A percentile compares a stretch with the other conserved stretches of the same genome.
Evolutionary conservation across 2,113 vertebrate species (phyloP).

Genomic region (Strix uralensis): DNA sequence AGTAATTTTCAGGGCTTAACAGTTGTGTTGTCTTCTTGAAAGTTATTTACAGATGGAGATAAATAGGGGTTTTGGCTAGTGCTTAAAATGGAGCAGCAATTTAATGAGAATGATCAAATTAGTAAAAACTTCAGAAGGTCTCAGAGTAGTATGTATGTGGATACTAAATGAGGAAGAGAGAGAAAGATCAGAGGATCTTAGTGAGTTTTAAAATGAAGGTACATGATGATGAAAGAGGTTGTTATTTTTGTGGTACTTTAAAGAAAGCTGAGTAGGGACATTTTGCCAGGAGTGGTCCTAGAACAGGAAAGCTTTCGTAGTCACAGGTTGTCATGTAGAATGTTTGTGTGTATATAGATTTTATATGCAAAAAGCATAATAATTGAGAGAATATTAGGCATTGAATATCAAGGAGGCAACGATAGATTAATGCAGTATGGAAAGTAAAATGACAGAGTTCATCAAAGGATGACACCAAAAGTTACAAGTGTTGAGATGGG

Average conservation of each 20-base stretch:
- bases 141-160: background rate
- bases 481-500: background rate
- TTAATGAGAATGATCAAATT: background rate
- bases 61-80: background rate
- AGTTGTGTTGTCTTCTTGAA: background rate
- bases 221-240: background rate
- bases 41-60: background rate
- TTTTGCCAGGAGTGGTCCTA: background rate
- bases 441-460: background rate
- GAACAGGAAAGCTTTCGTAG: background rate
- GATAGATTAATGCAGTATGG: background rate
- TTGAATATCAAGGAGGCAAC: background rate
- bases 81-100: background rate
- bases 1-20: background rate
- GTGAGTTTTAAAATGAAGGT: background rate
- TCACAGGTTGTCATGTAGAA: background rate
- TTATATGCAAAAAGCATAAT: background rate
- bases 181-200: background rate
- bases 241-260: background rate
- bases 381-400: background rate
- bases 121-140: background rate
- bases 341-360: background rate
- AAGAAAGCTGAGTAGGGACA: background rate
- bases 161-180: conserved; percentile 2
- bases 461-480: background rate